phyloP scores from a whole-genome alignment of 2,113 vertebrate species.

The human region DNA sequence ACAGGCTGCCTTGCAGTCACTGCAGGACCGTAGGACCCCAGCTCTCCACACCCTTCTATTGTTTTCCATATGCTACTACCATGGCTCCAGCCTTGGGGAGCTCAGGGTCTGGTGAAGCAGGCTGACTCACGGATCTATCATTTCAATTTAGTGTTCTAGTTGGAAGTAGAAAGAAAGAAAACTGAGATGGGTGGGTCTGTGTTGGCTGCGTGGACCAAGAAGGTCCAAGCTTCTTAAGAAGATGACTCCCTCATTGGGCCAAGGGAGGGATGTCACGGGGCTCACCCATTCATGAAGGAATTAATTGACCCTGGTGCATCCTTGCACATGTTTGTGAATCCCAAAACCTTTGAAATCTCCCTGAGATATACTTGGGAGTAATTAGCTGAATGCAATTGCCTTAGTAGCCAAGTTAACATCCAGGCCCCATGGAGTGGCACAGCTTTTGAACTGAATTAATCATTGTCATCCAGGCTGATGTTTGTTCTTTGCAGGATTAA shows the following conservation, averaged over 20 bases:
- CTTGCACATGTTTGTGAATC: neutral
- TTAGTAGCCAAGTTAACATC: neutral
- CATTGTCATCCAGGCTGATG: neutral
- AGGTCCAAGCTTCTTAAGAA: neutral
- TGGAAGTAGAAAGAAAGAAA: neutral
- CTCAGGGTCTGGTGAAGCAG: neutral
- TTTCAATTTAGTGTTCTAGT: neutral
- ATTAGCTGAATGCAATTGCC: neutral
- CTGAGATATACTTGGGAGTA: neutral
- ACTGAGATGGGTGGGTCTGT: neutral
- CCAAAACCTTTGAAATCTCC: neutral
- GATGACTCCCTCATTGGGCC: neutral
- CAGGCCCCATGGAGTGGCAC: neutral
- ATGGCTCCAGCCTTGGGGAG: no score
- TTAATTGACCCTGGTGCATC: fast-evolving
- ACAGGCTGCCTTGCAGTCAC: neutral
- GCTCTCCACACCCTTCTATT: fast-evolving
- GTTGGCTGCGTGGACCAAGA: neutral
- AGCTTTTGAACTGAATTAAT: conserved; percentile 12
- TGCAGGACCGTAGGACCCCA: fast-evolving
- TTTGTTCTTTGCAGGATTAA: conserved; percentile 1
- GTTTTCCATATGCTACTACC: neutral
- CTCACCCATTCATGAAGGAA: neutral
- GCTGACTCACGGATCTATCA: fast-evolving
- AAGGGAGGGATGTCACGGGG: fast-evolving